Percentiles rank a stretch among this genome's conserved stretches.
These are phyloP conservation scores for Periophthalmus magnuspinnatus DNA, from an alignment of 2,797 vertebrate genomes.

Conservation along the genomic window DNA sequence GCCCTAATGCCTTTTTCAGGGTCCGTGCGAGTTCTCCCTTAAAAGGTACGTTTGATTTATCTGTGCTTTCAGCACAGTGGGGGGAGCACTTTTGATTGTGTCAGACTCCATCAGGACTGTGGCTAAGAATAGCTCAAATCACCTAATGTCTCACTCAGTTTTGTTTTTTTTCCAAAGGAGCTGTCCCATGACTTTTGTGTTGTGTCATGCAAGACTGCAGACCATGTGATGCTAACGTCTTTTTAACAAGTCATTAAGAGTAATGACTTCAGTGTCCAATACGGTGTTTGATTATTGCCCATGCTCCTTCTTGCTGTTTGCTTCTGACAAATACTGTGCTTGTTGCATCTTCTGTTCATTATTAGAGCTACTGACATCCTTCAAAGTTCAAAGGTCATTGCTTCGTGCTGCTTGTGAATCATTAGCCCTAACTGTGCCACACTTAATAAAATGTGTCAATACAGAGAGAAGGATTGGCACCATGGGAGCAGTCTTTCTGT, in stretches of 20 bases:
- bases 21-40: slow-evolving; percentile 54
- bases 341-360: slow-evolving; percentile 14
- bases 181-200: slow-evolving; percentile 27
- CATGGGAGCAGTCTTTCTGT: not conserved
- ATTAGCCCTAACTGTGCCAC: slow-evolving; percentile 43
- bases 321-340: slow-evolving; percentile 11
- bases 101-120: slow-evolving; percentile 42
- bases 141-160: slow-evolving; percentile 34
- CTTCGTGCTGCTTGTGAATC: slow-evolving; percentile 31
- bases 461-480: slow-evolving; percentile 26
- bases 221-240: slow-evolving; percentile 17
- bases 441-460: slow-evolving; percentile 45
- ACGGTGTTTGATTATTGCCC: slow-evolving; percentile 2
- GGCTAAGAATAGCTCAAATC: slow-evolving; percentile 60
- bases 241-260: slow-evolving; percentile 5
- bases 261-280: not conserved
- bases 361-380: slow-evolving; percentile 22
- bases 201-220: slow-evolving; percentile 18
- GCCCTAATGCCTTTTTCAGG: slow-evolving; percentile 25
- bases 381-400: slow-evolving; percentile 36
- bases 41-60: slow-evolving; percentile 66
- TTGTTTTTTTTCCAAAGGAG: slow-evolving; percentile 38
- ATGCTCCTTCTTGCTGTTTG: slow-evolving; percentile 19
- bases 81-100: slow-evolving; percentile 55
- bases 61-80: slow-evolving; percentile 43